Evolutionary conservation across 2,797 vertebrate genomes (phyloP).

Genomic region (Allenopithecus nigroviridis): DNA sequence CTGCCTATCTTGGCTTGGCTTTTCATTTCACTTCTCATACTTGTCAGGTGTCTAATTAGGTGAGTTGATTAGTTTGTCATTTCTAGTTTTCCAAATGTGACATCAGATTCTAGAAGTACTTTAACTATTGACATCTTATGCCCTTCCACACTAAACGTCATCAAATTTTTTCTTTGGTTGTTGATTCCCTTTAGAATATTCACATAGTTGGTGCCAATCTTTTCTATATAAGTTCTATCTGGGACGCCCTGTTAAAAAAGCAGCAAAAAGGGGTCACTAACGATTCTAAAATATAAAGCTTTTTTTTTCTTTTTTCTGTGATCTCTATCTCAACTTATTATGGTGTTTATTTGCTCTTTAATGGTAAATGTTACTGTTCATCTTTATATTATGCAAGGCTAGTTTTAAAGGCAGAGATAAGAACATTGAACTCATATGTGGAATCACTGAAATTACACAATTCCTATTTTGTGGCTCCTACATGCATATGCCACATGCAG

Average conservation of each 20-base stretch:
- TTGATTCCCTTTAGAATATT: neutral
- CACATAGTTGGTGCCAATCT: neutral
- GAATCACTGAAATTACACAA: neutral
- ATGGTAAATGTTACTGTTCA: neutral
- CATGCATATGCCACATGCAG: neutral
- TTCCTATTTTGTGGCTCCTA: neutral
- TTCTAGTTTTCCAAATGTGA: conserved; percentile 34
- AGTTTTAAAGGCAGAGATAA: neutral
- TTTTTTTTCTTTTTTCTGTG: neutral
- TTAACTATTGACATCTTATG: neutral
- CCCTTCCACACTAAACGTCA: neutral
- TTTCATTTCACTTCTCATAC: conserved; percentile 21
- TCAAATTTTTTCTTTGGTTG: neutral
- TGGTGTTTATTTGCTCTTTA: neutral
- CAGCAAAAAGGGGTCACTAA: neutral
- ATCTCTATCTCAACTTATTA: neutral
- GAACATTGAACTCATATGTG: neutral
- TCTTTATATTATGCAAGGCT: neutral
- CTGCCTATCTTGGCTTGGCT: neutral
- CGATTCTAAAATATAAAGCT: neutral
- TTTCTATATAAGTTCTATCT: neutral
- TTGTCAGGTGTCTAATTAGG: conserved; percentile 43
- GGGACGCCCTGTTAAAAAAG: neutral
- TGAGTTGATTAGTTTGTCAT: conserved; percentile 33
- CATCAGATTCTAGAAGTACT: conserved; percentile 10